phyloP scores from a whole-genome alignment of 2,113 vertebrate genomes.

The Rhinoptilus africanus region DNA sequence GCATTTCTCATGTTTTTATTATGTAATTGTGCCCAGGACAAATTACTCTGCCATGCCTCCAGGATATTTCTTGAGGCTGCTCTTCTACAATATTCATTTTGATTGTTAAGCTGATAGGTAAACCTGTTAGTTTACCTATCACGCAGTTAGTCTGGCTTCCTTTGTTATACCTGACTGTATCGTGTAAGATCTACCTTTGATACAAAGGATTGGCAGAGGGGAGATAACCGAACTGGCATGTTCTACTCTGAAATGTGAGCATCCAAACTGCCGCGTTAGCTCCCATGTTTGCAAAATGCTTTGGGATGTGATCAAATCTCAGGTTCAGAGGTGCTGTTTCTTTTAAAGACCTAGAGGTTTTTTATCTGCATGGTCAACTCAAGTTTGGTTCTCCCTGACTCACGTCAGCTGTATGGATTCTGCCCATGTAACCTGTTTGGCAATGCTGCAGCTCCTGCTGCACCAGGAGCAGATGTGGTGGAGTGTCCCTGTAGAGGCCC shows the following conservation, averaged over 20 bases:
- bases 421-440: background rate
- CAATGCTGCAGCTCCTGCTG: background rate
- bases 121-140: background rate
- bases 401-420: background rate
- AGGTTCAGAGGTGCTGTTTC: background rate
- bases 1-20: background rate
- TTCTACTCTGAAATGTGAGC: background rate
- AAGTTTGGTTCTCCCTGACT: background rate
- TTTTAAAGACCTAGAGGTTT: background rate
- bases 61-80: background rate
- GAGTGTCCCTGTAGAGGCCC: background rate
- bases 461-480: background rate
- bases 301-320: background rate
- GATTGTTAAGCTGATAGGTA: background rate
- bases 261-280: background rate
- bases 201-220: background rate
- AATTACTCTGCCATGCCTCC: background rate
- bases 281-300: background rate
- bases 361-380: background rate
- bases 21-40: background rate
- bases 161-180: background rate
- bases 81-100: background rate
- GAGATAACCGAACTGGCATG: background rate
- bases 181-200: background rate
- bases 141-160: background rate